Conservation (phyloP, 2,888 invertebrate genomes). For the Yponomeuta sedellus region DNA sequence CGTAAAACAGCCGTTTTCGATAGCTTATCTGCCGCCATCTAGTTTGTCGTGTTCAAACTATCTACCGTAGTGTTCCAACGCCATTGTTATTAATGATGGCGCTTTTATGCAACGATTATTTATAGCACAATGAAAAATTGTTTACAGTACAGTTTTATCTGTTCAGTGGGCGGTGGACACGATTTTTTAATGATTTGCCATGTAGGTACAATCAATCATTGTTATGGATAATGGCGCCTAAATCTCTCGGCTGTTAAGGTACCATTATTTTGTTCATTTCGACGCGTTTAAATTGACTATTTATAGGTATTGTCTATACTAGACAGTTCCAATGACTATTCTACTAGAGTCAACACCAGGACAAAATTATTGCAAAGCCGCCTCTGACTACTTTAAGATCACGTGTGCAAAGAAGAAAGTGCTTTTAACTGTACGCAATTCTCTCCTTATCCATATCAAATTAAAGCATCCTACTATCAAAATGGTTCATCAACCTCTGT, state of each 20-base stretch:
- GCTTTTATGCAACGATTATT: conserved; percentile 1
- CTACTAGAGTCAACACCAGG: too few relatives aligned
- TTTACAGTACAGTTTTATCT: neutral
- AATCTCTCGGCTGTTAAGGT: neutral
- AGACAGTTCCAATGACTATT: too few relatives aligned
- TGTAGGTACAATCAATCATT: neutral
- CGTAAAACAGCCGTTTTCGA: neutral
- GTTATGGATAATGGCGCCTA: neutral
- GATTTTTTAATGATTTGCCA: neutral
- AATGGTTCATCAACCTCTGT: too few relatives aligned
- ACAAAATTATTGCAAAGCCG: too few relatives aligned
- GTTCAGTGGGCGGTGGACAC: neutral
- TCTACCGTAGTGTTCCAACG: neutral
- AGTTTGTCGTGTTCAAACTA: neutral
- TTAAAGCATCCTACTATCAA: too few relatives aligned
- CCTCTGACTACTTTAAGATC: too few relatives aligned
- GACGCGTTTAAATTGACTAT: too few relatives aligned
- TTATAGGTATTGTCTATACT: too few relatives aligned
- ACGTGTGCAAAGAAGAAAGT: too few relatives aligned
- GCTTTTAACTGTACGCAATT: too few relatives aligned
- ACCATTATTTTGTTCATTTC: too few relatives aligned
- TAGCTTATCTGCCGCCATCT: neutral
- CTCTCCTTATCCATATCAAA: too few relatives aligned
- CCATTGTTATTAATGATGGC: neutral
- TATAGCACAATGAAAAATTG: neutral